A percentile compares a stretch with the other conserved stretches of the same genome.
phyloP scores from a whole-genome alignment of 2,113 vertebrate genomes.

The Oplegnathus fasciatus region DNA sequence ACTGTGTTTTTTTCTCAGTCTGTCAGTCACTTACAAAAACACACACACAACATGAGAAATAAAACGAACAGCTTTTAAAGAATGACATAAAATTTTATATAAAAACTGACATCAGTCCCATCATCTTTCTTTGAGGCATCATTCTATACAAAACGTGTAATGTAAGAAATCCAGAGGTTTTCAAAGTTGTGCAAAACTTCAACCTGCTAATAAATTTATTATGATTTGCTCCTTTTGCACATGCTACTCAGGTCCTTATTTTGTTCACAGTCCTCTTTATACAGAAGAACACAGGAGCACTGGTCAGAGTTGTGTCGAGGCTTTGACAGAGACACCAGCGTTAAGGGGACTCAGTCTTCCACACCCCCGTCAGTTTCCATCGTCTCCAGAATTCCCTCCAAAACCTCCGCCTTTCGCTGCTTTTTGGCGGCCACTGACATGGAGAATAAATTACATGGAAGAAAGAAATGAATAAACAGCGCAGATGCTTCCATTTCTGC shows the following conservation, averaged over 20 bases:
- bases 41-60: background rate
- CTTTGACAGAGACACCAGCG: background rate
- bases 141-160: slow-evolving; percentile 42
- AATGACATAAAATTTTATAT: slow-evolving; percentile 36
- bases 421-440: slow-evolving; percentile 87
- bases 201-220: background rate
- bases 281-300: background rate
- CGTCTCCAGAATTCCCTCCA: slow-evolving; percentile 91
- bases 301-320: background rate
- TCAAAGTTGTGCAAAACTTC: background rate
- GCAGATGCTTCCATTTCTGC: background rate
- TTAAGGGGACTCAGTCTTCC: slow-evolving; percentile 54
- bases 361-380: slow-evolving; percentile 86
- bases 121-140: background rate
- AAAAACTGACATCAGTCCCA: slow-evolving; percentile 26
- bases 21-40: background rate
- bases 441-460: background rate
- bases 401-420: slow-evolving; percentile 82
- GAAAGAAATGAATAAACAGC: background rate
- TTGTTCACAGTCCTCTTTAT: background rate
- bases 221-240: background rate
- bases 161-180: slow-evolving; percentile 4
- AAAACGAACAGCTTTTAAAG: background rate
- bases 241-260: background rate
- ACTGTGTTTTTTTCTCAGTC: background rate